These are phyloP conservation scores for Agrilus cyanescens DNA, from an alignment of 2,888 invertebrate species.

Conservation along the genomic window DNA sequence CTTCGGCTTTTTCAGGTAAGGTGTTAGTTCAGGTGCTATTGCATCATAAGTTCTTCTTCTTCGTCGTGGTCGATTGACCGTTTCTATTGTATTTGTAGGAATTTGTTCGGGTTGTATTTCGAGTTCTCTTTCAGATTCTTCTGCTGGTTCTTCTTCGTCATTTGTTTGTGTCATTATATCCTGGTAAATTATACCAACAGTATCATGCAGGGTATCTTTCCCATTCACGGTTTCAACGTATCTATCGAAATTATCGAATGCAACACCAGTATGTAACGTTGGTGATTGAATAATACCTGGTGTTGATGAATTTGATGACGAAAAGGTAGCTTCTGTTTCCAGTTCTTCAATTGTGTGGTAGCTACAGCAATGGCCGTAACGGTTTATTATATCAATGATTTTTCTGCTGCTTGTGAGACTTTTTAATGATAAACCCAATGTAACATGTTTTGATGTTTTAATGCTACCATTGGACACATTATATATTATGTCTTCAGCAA, in stretches of 20 bases:
- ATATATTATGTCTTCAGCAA: conserved; percentile 16
- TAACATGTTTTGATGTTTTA: conserved; percentile 20
- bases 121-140: no score
- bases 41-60: conserved; percentile 10
- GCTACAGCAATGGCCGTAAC: conserved; percentile 18
- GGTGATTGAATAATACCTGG: conserved; percentile 10
- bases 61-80: conserved; percentile 7
- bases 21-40: conserved; percentile 5
- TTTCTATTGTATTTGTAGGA: background rate
- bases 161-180: background rate
- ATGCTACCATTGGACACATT: conserved; percentile 16
- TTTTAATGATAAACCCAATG: conserved; percentile 18
- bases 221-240: conserved; percentile 10
- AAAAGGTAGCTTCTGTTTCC: conserved; percentile 11
- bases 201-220: conserved; percentile 14
- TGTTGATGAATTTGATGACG: conserved; percentile 6
- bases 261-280: conserved; percentile 13
- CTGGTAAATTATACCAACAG: no score
- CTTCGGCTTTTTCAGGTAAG: conserved; percentile 6
- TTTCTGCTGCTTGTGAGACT: conserved; percentile 19
- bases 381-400: conserved; percentile 17
- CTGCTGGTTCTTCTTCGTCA: conserved; percentile 2
- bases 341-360: conserved; percentile 18
- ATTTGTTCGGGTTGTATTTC: no score
- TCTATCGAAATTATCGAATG: conserved; percentile 14